phyloP scores from a whole-genome alignment of 2,888 invertebrate genomes.

The Pandemis cinnamomeana region DNA sequence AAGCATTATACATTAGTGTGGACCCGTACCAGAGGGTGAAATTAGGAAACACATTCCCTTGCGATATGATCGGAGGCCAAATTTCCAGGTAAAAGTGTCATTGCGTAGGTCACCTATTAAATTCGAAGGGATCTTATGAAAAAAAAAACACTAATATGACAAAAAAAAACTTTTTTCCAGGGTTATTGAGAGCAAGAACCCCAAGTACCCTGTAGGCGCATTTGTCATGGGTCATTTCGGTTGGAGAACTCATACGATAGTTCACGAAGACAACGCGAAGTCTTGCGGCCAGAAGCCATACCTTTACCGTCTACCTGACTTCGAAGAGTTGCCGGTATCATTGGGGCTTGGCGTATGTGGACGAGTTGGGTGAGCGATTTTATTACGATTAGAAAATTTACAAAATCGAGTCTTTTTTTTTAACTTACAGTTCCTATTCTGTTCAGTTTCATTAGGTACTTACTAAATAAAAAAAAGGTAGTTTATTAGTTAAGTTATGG shows the following conservation, averaged over 20 bases:
- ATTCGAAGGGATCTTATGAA: too few relatives aligned
- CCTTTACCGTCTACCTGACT: conserved; percentile 78
- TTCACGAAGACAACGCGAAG: conserved; percentile 66
- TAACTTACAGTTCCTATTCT: too few relatives aligned
- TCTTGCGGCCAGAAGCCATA: conserved; percentile 61
- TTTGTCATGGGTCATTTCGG: conserved; percentile 86
- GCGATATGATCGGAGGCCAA: conserved; percentile 88
- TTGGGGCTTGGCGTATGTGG: conserved; percentile 86
- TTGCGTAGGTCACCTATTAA: too few relatives aligned
- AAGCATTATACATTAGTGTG: conserved; percentile 88
- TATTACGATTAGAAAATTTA: not conserved
- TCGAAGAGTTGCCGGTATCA: conserved; percentile 84
- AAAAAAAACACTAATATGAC: not conserved
- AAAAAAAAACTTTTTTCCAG: conserved; percentile 63
- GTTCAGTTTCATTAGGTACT: not conserved
- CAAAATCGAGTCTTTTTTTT: too few relatives aligned
- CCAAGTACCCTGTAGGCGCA: conserved; percentile 85
- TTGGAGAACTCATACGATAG: conserved; percentile 86
- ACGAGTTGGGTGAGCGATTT: conserved; percentile 86
- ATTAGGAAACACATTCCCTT: conserved; percentile 68
- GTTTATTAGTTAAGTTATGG: too few relatives aligned
- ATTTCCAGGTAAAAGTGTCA: conserved; percentile 83
- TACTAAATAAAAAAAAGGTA: not conserved
- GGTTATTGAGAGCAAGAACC: conserved; percentile 87
- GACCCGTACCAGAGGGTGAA: conserved; percentile 86